These are phyloP conservation scores for Pegea sp. DNA, from an alignment of 23 tunicate species.

Conservation along the genomic window DNA sequence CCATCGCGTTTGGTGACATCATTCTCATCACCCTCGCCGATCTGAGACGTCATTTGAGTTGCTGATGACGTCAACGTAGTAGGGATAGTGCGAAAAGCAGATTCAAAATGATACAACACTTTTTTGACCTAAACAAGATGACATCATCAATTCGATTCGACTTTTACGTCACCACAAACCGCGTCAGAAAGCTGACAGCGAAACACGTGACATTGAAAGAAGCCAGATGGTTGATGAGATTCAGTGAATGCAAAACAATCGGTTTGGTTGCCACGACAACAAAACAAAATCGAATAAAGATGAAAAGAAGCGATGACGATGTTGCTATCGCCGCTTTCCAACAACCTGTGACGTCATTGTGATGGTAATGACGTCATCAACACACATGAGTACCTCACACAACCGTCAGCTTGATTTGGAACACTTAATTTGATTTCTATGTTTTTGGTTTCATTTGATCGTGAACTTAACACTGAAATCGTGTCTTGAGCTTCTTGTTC, in stretches of 20 bases:
- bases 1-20: no score
- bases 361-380: background rate
- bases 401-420: conserved; percentile 57
- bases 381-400: conserved; percentile 34
- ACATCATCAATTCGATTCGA: background rate
- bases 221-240: conserved; percentile 30
- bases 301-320: no score
- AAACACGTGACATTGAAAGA: conserved; percentile 76
- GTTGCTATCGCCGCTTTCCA: no score
- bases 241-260: conserved; percentile 87
- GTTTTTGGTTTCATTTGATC: conserved; percentile 3
- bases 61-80: no score
- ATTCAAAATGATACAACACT: conserved; percentile 58
- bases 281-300: conserved; percentile 39
- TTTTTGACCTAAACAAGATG: conserved; percentile 32
- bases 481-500: conserved; percentile 29
- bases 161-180: conserved; percentile 8
- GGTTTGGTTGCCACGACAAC: conserved; percentile 30
- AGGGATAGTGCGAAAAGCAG: conserved; percentile 51
- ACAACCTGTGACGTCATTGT: background rate
- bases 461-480: conserved; percentile 26
- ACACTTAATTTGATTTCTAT: conserved; percentile 61
- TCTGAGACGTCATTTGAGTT: no score
- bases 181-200: conserved; percentile 81
- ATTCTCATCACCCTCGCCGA: no score